Evolutionary conservation across 2,113 vertebrate genomes (phyloP), one percentile per base, ranked within the genome.

Genomic region (Hypomesus transpacificus): DNA sequence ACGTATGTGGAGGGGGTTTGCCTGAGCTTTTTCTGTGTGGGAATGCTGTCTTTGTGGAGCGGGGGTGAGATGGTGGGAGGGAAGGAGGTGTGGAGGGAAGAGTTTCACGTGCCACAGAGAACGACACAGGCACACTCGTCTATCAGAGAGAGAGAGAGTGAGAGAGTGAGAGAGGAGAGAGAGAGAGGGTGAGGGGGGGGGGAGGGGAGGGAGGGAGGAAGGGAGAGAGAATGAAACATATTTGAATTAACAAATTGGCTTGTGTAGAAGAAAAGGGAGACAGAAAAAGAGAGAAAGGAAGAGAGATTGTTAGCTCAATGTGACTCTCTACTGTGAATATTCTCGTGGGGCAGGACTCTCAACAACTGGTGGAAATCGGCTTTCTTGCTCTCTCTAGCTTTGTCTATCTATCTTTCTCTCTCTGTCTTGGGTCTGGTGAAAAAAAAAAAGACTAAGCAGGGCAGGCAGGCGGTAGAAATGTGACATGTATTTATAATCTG

Each of bases 71-170:
- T 34, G 66, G 59, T 51, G 74, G 57, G 46, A 56, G 52, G 28
- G 52, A 53, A 54, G 80, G 74, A 84, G 79, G 81, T 76, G 80
- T 80, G 66, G 78, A 78, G 73, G 74, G 66, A 66, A 60, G 66
- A 28, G 79, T 71, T 83, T 84, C 78, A 82, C 73, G 76, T 81
- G 85, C 79, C 65, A 53, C 59, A 67, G 73, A 18, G 68, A 67
- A 64, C 59, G 50, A 69, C 52, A 46, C 28, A 75, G 73, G 74
- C 73, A 66, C 69, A n/a, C 73, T 58, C 24, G 64, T 80, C 67
- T 73, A 71, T 75, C 74, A 79, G 50, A 20, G 57, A 34, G 69
- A 62, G 66, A 58, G n/a, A 28, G 64, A 58, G 68, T 71, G 13
- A 73, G 67, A 60, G 34, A 20, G 56, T n/a, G 34, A 7, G 24